Percentiles rank a stretch among this genome's conserved stretches.
Evolutionary conservation across 2,888 invertebrate genomes (phyloP).

Genomic region (Drosophila paramelanica): DNA sequence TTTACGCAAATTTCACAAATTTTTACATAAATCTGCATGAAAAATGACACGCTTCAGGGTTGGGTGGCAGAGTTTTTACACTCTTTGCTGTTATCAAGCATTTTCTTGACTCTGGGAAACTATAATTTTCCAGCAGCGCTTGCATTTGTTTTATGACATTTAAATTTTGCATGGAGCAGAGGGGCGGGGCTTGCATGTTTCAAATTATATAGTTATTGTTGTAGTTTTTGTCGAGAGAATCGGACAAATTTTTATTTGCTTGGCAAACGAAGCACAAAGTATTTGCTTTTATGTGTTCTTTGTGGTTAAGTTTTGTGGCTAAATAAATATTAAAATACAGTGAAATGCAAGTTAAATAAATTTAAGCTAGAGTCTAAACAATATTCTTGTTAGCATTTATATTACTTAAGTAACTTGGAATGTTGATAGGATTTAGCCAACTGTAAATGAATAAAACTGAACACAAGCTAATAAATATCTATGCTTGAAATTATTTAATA

Average conservation of each 20-base stretch:
- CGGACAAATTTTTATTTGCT: constrained; percentile 4
- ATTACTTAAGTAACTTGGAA: neutral
- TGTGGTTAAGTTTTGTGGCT: constrained; percentile 1
- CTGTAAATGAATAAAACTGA: neutral
- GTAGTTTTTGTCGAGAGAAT: neutral
- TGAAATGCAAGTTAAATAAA: neutral
- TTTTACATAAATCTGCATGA: constrained; percentile 76
- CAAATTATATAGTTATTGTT: constrained; percentile 19
- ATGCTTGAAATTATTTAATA: no score
- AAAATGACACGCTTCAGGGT: constrained; percentile 52
- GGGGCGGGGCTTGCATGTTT: neutral
- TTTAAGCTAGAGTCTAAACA: neutral
- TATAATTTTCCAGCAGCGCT: constrained; percentile 29
- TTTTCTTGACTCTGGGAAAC: constrained; percentile 27
- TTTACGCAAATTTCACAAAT: constrained; percentile 56
- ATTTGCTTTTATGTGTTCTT: neutral
- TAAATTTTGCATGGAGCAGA: neutral
- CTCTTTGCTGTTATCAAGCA: constrained; percentile 40
- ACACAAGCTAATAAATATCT: neutral
- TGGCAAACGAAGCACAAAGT: constrained; percentile 10
- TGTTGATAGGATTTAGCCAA: no score
- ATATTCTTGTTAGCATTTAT: neutral
- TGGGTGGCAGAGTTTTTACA: constrained; percentile 5
- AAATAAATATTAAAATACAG: constrained; percentile 2
- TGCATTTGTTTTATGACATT: constrained; percentile 28